Evolutionary conservation across 2,797 vertebrate genomes (phyloP).

Genomic region (Alosa sapidissima): DNA sequence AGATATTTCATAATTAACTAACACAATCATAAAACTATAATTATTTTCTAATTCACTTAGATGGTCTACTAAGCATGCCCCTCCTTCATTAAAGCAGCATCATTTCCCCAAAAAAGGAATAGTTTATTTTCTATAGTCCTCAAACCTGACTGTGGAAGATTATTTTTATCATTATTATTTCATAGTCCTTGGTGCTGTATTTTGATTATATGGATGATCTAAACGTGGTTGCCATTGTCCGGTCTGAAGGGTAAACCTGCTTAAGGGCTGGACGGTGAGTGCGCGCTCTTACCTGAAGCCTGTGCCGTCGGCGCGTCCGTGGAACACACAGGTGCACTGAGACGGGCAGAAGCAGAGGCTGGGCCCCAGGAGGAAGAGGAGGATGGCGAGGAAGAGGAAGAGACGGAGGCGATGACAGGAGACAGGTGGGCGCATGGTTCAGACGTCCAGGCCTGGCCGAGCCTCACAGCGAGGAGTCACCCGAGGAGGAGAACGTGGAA

Average conservation of each 20-base stretch:
- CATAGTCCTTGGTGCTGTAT: not conserved
- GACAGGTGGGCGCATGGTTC: conserved; percentile 1
- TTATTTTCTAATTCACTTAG: not conserved
- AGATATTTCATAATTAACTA: not conserved
- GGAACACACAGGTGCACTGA: conserved; percentile 87
- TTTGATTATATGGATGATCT: not conserved
- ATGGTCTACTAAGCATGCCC: not conserved
- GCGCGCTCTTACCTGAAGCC: conserved; percentile 80
- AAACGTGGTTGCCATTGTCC: not conserved
- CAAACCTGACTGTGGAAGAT: not conserved
- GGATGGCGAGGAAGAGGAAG: conserved; percentile 77
- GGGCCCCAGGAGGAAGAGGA: conserved; percentile 75
- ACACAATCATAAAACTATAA: too few species aligned
- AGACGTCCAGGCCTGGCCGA: not conserved
- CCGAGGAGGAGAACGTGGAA: not conserved
- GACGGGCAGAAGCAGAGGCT: conserved; percentile 84
- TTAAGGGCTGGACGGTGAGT: not conserved
- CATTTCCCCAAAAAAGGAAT: not conserved
- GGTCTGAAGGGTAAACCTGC: not conserved
- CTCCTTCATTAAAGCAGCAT: not conserved
- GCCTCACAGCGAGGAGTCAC: not conserved
- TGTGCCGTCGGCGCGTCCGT: conserved; percentile 79
- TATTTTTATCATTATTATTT: not conserved
- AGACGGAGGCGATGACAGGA: conserved; percentile 48
- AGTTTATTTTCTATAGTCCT: not conserved